These are phyloP conservation scores for Steinernema carpocapsae DNA, from an alignment of 2,888 invertebrate genomes.

Conservation along the genomic window DNA sequence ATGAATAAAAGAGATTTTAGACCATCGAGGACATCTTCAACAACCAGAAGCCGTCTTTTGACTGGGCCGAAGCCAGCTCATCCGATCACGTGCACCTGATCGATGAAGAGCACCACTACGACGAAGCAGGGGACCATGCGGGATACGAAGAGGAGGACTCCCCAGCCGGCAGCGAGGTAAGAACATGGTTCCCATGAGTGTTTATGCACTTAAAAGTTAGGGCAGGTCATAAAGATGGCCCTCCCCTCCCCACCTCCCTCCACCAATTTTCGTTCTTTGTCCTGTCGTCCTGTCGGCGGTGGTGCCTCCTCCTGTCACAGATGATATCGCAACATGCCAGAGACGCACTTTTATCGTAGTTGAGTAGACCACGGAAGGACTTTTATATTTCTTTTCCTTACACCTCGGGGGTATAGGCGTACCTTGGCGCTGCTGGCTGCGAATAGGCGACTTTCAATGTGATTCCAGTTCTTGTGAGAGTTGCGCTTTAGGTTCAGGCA, in stretches of 20 bases:
- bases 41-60: slow-evolving; percentile 11
- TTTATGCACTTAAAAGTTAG: no score
- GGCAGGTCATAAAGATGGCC: slow-evolving; percentile 6
- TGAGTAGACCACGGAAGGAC: background rate
- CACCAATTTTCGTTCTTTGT: slow-evolving; percentile 19
- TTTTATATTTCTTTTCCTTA: background rate
- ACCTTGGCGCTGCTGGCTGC: background rate
- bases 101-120: background rate
- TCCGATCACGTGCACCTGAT: no score
- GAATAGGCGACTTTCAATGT: background rate
- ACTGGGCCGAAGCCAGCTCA: slow-evolving; percentile 7
- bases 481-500: slow-evolving; percentile 31
- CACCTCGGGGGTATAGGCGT: background rate
- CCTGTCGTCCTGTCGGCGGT: background rate
- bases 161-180: slow-evolving; percentile 20
- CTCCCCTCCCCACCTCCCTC: background rate
- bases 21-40: background rate
- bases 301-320: no score
- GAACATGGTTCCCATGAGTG: background rate
- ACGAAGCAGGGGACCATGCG: background rate
- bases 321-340: slow-evolving; percentile 27
- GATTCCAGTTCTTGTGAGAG: slow-evolving; percentile 21
- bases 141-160: slow-evolving; percentile 8
- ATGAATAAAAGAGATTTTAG: background rate
- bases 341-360: slow-evolving; percentile 12